Percentiles rank a stretch among this genome's conserved stretches.
Conservation (phyloP, 2,888 invertebrate species). For the Platerodrilus igneus region DNA sequence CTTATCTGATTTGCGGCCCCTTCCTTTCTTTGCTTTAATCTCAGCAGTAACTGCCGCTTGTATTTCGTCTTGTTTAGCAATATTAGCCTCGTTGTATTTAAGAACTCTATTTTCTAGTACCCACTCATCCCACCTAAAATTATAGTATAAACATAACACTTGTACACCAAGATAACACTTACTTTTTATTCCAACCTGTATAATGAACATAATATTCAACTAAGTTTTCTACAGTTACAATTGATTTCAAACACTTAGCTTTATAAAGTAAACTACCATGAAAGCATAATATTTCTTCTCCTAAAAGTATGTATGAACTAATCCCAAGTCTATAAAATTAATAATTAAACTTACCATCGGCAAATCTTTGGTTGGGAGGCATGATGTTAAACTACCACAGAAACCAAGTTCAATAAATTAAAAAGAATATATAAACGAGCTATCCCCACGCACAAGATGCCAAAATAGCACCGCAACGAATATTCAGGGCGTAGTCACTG, state of each 20-base stretch:
- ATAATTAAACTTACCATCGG: constrained; percentile 56
- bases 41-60: constrained; percentile 65
- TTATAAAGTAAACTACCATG: constrained; percentile 95
- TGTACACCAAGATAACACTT: constrained; percentile 39
- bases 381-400: too few relatives aligned
- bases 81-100: constrained; percentile 85
- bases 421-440: too few relatives aligned
- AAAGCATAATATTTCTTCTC: constrained; percentile 89
- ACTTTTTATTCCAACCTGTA: constrained; percentile 98
- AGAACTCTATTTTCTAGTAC: constrained; percentile 86
- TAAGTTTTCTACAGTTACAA: constrained; percentile 78
- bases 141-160: constrained; percentile 11
- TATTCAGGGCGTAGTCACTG: too few relatives aligned
- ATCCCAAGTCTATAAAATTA: constrained; percentile 3
- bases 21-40: constrained; percentile 59
- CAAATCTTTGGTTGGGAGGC: constrained; percentile 69
- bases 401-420: too few relatives aligned
- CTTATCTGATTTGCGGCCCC: constrained; percentile 41
- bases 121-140: constrained; percentile 82
- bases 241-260: constrained; percentile 88
- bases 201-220: constrained; percentile 92
- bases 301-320: constrained; percentile 45
- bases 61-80: constrained; percentile 82
- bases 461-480: too few relatives aligned
- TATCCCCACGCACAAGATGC: too few relatives aligned